phyloP scores from a whole-genome alignment of 2,797 vertebrate genomes.

The Periophthalmus magnuspinnatus region DNA sequence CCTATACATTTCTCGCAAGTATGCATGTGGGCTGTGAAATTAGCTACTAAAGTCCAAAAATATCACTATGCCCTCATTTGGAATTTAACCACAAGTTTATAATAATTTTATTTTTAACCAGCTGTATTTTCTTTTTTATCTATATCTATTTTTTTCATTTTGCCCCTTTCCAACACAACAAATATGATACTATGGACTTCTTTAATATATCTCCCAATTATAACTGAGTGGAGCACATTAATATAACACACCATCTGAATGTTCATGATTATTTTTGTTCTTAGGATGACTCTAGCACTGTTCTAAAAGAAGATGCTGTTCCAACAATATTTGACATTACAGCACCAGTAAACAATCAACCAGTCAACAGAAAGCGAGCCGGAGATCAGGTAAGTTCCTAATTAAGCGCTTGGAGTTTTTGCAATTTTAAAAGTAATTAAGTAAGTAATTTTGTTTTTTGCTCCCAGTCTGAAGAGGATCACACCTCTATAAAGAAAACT shows the following conservation, averaged over 20 bases:
- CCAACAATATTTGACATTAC: slow-evolving; percentile 94
- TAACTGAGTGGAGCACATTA: not conserved
- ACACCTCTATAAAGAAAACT: slow-evolving; percentile 72
- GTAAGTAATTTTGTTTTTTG: slow-evolving; percentile 16
- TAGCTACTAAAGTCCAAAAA: too few relatives aligned
- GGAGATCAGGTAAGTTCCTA: slow-evolving; percentile 85
- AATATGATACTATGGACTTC: not conserved
- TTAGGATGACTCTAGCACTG: slow-evolving; percentile 84
- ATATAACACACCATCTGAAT: not conserved
- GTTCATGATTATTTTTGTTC: slow-evolving; percentile 38
- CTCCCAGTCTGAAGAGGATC: slow-evolving; percentile 67
- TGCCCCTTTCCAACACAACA: not conserved
- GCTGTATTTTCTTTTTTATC: not conserved
- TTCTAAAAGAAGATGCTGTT: slow-evolving; percentile 90
- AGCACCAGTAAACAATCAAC: slow-evolving; percentile 84
- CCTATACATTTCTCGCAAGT: too few relatives aligned
- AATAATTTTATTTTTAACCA: not conserved
- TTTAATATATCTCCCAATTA: not conserved
- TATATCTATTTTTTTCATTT: not conserved
- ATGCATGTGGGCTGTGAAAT: too few relatives aligned
- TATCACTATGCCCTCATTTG: too few relatives aligned
- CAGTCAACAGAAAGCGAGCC: slow-evolving; percentile 88
- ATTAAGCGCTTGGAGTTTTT: not conserved
- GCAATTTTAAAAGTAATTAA: not conserved
- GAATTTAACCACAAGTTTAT: too few relatives aligned